A percentile compares a stretch with the other conserved stretches of the same genome.
Evolutionary conservation across 2,797 vertebrate species (phyloP).

Genomic region (Gymnocypris eckloni): DNA sequence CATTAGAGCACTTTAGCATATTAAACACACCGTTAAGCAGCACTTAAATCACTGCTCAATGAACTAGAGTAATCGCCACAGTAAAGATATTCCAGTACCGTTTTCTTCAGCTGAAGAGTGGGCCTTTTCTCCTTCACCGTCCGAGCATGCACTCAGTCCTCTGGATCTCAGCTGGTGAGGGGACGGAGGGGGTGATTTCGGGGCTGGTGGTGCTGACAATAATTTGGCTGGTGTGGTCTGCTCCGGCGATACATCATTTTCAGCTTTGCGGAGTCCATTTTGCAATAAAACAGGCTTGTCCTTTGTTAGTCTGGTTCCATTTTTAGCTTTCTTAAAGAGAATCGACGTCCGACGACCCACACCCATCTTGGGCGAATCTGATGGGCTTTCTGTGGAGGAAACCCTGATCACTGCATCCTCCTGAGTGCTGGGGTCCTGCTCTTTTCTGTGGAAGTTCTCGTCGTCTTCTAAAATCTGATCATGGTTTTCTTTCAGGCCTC

Average conservation of each 20-base stretch:
- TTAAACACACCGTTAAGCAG: not conserved
- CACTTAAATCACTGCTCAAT: slow-evolving; percentile 27
- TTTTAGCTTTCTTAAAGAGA: slow-evolving; percentile 94
- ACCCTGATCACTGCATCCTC: slow-evolving; percentile 79
- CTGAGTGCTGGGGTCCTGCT: slow-evolving; percentile 66
- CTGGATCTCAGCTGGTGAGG: slow-evolving; percentile 82
- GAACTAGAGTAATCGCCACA: not conserved
- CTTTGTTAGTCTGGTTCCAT: slow-evolving; percentile 83
- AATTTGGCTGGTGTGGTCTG: slow-evolving; percentile 58
- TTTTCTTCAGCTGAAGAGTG: slow-evolving; percentile 73
- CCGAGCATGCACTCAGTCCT: slow-evolving; percentile 77
- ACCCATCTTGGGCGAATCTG: slow-evolving; percentile 69
- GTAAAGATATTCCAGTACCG: slow-evolving; percentile 72
- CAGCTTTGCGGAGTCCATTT: slow-evolving; percentile 78
- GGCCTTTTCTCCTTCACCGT: slow-evolving; percentile 81
- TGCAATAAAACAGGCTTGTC: slow-evolving; percentile 77
- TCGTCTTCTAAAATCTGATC: slow-evolving; percentile 19
- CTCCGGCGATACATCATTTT: slow-evolving; percentile 56
- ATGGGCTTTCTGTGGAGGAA: slow-evolving; percentile 73
- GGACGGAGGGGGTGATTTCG: slow-evolving; percentile 68
- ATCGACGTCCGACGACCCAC: slow-evolving; percentile 91
- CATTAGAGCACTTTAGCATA: slow-evolving; percentile 1
- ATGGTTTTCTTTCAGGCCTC: slow-evolving; percentile 60
- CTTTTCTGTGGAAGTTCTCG: slow-evolving; percentile 22
- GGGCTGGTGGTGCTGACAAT: slow-evolving; percentile 60